Evolutionary conservation across 92 coral and sea anemone species (phyloP).

Genomic region (Porites cylindrica): DNA sequence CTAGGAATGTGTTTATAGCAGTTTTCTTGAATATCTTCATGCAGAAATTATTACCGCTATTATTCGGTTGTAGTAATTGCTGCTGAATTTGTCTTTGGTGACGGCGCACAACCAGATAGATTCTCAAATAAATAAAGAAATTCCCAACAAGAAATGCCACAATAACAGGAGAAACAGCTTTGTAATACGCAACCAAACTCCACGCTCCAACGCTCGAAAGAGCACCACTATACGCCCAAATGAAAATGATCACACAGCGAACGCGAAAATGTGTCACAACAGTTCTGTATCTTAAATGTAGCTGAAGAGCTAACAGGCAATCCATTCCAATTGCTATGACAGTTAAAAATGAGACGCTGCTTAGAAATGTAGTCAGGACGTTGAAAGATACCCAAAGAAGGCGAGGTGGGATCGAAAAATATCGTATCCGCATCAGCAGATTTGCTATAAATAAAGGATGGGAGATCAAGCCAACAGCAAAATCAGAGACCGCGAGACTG

Average conservation of each 20-base stretch:
- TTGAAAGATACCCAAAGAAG: not conserved
- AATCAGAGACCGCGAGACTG: conserved; percentile 2
- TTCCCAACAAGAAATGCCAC: not conserved
- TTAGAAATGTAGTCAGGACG: not conserved
- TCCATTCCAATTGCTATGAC: not conserved
- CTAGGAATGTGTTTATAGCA: not conserved
- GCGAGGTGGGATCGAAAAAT: not conserved
- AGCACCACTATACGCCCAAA: not conserved
- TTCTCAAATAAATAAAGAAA: not conserved
- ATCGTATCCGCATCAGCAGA: not conserved
- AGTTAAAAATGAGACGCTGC: not conserved
- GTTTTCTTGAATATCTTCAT: not conserved
- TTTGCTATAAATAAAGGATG: not conserved
- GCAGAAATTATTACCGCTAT: not conserved
- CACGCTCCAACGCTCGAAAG: not conserved
- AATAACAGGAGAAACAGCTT: not conserved
- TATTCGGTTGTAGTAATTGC: not conserved
- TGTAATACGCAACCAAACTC: not conserved
- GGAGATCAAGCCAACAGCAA: not conserved
- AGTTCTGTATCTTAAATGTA: not conserved
- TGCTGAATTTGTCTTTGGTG: conserved; percentile 6
- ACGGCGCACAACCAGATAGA: not conserved
- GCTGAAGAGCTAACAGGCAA: not conserved
- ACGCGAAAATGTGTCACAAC: not conserved
- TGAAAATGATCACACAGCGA: not conserved